Evolutionary conservation across 2,888 invertebrate species (phyloP), one percentile per base, ranked within the genome.

Genomic region (Phlogophora meticulosa): DNA sequence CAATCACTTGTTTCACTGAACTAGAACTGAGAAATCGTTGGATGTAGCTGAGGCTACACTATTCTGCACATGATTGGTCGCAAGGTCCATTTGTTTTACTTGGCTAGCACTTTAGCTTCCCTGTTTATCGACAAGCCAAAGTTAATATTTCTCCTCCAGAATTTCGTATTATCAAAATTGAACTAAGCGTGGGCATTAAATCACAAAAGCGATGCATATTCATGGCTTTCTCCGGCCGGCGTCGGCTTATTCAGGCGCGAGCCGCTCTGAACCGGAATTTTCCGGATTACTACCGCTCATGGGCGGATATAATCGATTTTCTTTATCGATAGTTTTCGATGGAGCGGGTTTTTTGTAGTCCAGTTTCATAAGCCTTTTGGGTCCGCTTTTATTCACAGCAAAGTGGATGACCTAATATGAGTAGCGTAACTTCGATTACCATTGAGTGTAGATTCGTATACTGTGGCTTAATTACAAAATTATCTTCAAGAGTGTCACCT

Each of bases 141-240:
- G 43, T 71, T 71, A 53, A 63, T 63, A 67, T 72, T 80, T 76
- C 56, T 60, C 45, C 34, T 22, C 28, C 45, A 79, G 59, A 60
- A 69, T 68, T 80, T 68, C 43, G 53, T 70, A 67, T 70, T 73
- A 80, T 70, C 76, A 55, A 76, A 80, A 73, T 69, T 70, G 65
- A 69, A 72, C 69, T 73, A 72, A 83, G 64, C 73, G 60, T 56
- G 43, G 51, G 80, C 76, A 74, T 78, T 80, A 85, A 82, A 81
- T 83, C 81, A 77, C 78, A 76, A 76, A 76, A 65, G 72, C 68
- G 63, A 79, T 85, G 79, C 78, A 85, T 85, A 85, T 85, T 84
- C 85, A 85, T 80, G 60, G 79, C 46, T 79, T 68, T 72, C 60
- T 72, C 76, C 82, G 68, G 65, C 43, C 61, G 36, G 38, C 51